A percentile compares a stretch with the other conserved stretches of the same genome.
Conservation (phyloP, 2,113 vertebrate genomes). For the Panurus biarmicus region DNA sequence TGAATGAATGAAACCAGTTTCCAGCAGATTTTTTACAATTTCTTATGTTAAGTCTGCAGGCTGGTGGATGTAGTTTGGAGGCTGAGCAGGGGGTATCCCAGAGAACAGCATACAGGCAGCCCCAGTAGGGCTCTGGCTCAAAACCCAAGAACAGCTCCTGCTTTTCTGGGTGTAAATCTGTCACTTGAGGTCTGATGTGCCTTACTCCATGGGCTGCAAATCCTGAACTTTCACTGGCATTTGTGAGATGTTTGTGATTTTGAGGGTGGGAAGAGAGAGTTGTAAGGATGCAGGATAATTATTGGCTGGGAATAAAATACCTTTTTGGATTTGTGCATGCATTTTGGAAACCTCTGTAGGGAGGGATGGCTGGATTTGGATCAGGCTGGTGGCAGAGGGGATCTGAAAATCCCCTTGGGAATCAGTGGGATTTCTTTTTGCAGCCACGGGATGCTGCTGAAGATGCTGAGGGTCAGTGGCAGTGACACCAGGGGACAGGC, state of each 20-base stretch:
- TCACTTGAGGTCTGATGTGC: background rate
- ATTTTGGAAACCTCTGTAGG: background rate
- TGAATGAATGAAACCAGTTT: background rate
- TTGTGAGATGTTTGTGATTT: background rate
- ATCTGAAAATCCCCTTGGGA: background rate
- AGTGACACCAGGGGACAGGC: accelerated
- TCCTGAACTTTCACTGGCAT: background rate
- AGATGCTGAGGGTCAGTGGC: background rate
- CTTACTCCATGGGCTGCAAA: background rate
- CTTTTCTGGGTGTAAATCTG: background rate
- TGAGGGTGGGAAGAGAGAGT: background rate
- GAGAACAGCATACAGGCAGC: background rate
- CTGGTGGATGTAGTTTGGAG: background rate
- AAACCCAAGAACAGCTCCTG: background rate
- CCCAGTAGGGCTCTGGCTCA: background rate
- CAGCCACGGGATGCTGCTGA: accelerated
- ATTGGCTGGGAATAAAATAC: background rate
- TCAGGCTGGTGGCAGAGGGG: background rate
- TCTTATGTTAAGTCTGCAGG: background rate
- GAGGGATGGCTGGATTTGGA: background rate
- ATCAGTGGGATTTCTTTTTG: background rate
- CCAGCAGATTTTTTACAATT: background rate
- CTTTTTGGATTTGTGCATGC: background rate
- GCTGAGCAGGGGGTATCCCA: background rate
- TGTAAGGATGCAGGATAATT: background rate